Evolutionary conservation across 2,888 invertebrate species (phyloP).

Genomic region (Chrysolina oricalcia): DNA sequence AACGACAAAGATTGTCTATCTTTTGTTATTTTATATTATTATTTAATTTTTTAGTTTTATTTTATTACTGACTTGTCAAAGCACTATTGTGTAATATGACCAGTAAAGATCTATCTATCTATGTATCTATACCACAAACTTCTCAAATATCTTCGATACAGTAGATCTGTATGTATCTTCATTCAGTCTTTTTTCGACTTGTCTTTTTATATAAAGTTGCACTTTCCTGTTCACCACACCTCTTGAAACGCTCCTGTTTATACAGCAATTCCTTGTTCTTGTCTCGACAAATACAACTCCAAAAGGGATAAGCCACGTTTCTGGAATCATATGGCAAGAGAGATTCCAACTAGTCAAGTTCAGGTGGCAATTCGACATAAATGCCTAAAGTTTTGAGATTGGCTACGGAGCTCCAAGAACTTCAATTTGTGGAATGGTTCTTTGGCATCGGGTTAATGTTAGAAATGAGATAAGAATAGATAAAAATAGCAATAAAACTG

Average conservation of each 20-base stretch:
- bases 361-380: slow-evolving; percentile 22
- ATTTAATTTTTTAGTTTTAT: too few relatives aligned
- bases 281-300: neutral
- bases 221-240: neutral
- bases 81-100: too few relatives aligned
- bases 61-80: too few relatives aligned
- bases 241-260: neutral
- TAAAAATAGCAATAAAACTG: slow-evolving; percentile 17
- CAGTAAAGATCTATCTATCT: too few relatives aligned
- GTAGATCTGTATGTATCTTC: too few relatives aligned
- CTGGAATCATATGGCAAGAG: slow-evolving; percentile 1
- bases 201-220: too few relatives aligned
- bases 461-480: slow-evolving; percentile 25
- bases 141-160: too few relatives aligned
- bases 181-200: too few relatives aligned
- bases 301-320: neutral
- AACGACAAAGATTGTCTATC: too few relatives aligned
- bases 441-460: slow-evolving; percentile 15
- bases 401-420: slow-evolving; percentile 21
- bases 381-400: slow-evolving; percentile 16
- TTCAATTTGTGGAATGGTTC: slow-evolving; percentile 29
- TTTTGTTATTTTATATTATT: too few relatives aligned
- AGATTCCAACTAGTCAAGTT: slow-evolving; percentile 13
- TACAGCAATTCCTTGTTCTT: neutral
- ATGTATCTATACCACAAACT: too few relatives aligned